These are phyloP conservation scores for Caenorhabditis zanzibari DNA, from an alignment of 2,888 invertebrate species.

Conservation along the genomic window DNA sequence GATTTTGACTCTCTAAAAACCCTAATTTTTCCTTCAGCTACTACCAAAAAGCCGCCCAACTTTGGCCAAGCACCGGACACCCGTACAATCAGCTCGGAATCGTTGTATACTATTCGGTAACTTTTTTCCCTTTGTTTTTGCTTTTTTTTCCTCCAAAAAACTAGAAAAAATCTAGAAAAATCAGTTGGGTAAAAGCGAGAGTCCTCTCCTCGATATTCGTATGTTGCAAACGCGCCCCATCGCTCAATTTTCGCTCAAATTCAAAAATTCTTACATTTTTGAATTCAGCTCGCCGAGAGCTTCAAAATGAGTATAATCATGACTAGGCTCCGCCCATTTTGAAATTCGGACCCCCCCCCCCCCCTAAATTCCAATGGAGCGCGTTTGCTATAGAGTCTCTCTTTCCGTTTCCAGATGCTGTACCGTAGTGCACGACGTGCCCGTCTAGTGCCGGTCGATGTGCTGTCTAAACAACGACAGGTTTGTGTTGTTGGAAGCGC, in stretches of 20 bases:
- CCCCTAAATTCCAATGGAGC: no score
- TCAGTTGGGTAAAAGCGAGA: conserved; percentile 36
- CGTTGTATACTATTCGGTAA: conserved; percentile 87
- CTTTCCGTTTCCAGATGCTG: conserved; percentile 72
- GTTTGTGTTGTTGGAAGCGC: conserved; percentile 45
- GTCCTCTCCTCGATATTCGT: neutral
- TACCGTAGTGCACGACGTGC: conserved; percentile 74
- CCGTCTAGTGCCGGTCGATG: conserved; percentile 72
- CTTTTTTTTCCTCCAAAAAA: no score
- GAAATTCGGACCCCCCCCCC: conserved; percentile 4
- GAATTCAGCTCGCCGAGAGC: neutral
- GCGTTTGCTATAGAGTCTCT: neutral
- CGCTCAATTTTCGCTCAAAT: no score
- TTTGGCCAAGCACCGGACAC: conserved; percentile 95
- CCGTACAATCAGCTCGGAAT: conserved; percentile 96
- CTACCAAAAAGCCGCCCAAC: conserved; percentile 94
- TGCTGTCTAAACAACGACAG: conserved; percentile 76
- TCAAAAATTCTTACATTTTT: no score
- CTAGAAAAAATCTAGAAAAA: no score
- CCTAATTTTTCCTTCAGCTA: no score
- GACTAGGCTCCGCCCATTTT: neutral
- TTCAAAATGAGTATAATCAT: conserved; percentile 16
- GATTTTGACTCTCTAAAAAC: no score
- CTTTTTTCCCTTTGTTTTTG: conserved; percentile 22
- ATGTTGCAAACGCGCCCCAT: no score